phyloP scores from a whole-genome alignment of 2,888 invertebrate species.

The Mystacides longicornis region DNA sequence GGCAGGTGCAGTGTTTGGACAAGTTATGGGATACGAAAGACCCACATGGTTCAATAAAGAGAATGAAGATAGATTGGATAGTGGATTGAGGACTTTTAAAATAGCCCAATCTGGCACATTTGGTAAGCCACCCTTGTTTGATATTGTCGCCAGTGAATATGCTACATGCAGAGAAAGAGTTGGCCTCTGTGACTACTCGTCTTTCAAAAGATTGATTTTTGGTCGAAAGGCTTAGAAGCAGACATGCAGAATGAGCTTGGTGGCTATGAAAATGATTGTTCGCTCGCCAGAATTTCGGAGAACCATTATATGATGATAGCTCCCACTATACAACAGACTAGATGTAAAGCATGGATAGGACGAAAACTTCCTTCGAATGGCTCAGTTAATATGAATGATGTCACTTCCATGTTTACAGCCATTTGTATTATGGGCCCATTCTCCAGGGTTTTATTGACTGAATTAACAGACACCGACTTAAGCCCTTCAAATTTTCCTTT shows the following conservation, averaged over 20 bases:
- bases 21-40: conserved; percentile 96
- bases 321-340: conserved; percentile 93
- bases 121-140: conserved; percentile 91
- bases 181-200: conserved; percentile 93
- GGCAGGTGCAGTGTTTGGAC: conserved; percentile 91
- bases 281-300: conserved; percentile 77
- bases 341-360: conserved; percentile 85
- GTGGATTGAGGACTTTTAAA: conserved; percentile 39
- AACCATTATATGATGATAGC: conserved; percentile 97
- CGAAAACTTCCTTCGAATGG: conserved; percentile 72
- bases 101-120: conserved; percentile 78
- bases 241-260: conserved; percentile 95
- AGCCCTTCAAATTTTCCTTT: conserved; percentile 84
- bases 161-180: conserved; percentile 88
- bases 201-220: conserved; percentile 92
- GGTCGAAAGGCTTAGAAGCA: conserved; percentile 84
- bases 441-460: conserved; percentile 78
- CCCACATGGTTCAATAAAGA: conserved; percentile 80
- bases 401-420: conserved; percentile 95
- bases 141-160: conserved; percentile 80
- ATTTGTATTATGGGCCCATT: conserved; percentile 93
- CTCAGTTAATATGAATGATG: conserved; percentile 78
- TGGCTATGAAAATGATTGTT: conserved; percentile 98
- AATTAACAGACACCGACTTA: conserved; percentile 86
- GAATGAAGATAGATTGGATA: conserved; percentile 21